Evolutionary conservation across 1,140 invertebrate genomes (phyloP).

Genomic region (Plectus sambesii): DNA sequence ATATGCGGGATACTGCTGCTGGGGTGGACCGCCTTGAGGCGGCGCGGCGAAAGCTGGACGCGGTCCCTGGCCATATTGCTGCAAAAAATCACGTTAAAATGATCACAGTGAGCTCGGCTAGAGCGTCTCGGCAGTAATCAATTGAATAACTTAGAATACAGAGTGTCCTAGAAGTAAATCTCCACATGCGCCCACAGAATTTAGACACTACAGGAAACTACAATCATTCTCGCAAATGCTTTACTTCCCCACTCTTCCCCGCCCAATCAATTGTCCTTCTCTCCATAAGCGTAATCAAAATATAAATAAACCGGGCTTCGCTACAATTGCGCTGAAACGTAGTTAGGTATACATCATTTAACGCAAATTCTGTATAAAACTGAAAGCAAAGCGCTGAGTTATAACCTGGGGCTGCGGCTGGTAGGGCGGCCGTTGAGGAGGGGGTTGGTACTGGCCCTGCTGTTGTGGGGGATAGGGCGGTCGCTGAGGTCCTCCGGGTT

Average conservation of each 20-base stretch:
- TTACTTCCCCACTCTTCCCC: conserved; percentile 8
- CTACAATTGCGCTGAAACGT: background rate
- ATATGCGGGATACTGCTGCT: conserved; percentile 14
- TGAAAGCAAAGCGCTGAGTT: background rate
- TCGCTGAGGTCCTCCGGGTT: conserved; percentile 9
- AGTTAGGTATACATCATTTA: conserved; percentile 11
- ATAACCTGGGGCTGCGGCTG: conserved; percentile 11
- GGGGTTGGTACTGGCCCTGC: conserved; percentile 13
- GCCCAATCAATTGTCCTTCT: conserved; percentile 22
- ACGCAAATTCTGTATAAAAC: background rate
- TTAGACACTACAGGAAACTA: background rate
- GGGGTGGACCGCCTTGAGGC: conserved; percentile 13
- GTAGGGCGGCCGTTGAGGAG: conserved; percentile 9
- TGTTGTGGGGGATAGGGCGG: conserved; percentile 19
- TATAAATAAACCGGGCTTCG: conserved; percentile 11
- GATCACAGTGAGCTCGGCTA: conserved; percentile 4
- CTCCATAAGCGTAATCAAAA: too few species aligned
- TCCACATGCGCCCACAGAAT: background rate
- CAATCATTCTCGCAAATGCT: background rate
- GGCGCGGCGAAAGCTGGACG: conserved; percentile 9
- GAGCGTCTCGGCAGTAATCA: too few species aligned
- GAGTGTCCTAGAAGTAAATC: conserved; percentile 7
- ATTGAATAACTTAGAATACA: too few species aligned
- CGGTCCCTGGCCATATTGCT: conserved; percentile 10
- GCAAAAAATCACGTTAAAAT: conserved; percentile 10